Base-by-base conservation (phyloP, 2,888 invertebrate genomes). In the Linnaemya tessellans region DNA sequence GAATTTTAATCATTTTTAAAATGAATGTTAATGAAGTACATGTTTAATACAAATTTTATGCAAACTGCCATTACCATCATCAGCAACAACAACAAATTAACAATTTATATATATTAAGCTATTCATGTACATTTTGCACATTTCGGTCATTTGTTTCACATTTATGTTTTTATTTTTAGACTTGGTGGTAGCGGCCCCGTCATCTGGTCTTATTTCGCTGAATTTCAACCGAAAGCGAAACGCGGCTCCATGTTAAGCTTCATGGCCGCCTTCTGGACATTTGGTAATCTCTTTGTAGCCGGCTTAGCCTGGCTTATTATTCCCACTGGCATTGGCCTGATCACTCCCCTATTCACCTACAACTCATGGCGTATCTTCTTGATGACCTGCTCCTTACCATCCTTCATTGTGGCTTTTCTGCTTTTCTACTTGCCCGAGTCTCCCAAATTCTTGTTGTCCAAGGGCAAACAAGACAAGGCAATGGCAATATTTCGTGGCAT, bases 201-300 rank as follows among this genome's bases (percentile, higher is more conserved):
- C 87, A 97, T 98, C 92, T 98, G 98, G 97, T 97, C 98, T 25
- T 98, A 98, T 93, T 98, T 97, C 93, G 97, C 97, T 84, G 98
- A 98, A 93, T 98, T 98, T 93, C 98, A 98, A 93, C 97, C 98
- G 80, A 97, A 97, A 93, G 94, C 96, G 88, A 97, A 96, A 91
- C 95, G 98, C 88, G 98, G 98, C 71, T 96, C 97, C 74, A 98
- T 98, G 97, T 94, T 98, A 89, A 97, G 97, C 89, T 97, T 97
- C 92, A 97, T 98, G 96, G 98, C 98, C 82, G 97, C 97, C 73
- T 98, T 98, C 93, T 98, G 98, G 98, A 98, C 98, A 80, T 95
- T 97, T 89, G 98, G 98, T 88, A 98, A 98, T 92, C 94, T 98
- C 88, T 96, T 98, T 90, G 98, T 98, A 80, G 98, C 98, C 88